Evolutionary conservation across 2,797 vertebrate genomes (phyloP), one percentile per base, ranked within the genome.

Genomic region (Carduelis carduelis): DNA sequence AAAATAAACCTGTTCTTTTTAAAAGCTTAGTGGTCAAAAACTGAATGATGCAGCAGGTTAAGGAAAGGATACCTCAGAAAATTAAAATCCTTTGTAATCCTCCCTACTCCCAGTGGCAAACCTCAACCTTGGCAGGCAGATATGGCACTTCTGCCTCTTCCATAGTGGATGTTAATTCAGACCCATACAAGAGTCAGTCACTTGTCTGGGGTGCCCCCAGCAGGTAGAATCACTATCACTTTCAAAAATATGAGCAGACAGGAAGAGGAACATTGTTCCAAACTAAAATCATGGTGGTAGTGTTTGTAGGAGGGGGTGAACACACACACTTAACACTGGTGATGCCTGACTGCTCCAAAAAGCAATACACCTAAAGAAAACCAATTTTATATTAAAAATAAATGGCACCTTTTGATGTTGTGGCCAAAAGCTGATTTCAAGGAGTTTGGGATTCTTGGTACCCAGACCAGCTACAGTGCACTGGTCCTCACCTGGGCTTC

Each of bases 141-240:
- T 4, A 5, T 2, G 15, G 49, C 50, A 79, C 10, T 72, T 72
- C 34, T 75, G 60, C 16, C 12, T 89, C 27, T 85, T 35, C 56
- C 34, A 49, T 0, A 23, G 34, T 20, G 13, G 35, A 23, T 47
- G 9, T 15, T 47, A 63, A 68, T 68, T 75, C 41, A 69, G 83
- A n/a, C 12, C 14, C 14, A 46, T 4, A 0, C 1, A 19, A 57
- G 55, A n/a, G 49, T 0, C 39, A 70, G 27, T 15, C 63, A 44
- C 12, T 24, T 8, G 0, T 17, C 66, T 56, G 7, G 47, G 66
- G 52, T 50, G 30, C 3, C 34, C 50, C 30, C 20, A 44, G 44
- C 11, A 77, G 23, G 70, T 0, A 30, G 49, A 12, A 16, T 55
- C 35, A 28, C 14, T 6, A 37, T 6, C 32, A 14, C 20, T 26